phyloP scores from a whole-genome alignment of 1,140 invertebrate species.

The Drosophila lacertosa region DNA sequence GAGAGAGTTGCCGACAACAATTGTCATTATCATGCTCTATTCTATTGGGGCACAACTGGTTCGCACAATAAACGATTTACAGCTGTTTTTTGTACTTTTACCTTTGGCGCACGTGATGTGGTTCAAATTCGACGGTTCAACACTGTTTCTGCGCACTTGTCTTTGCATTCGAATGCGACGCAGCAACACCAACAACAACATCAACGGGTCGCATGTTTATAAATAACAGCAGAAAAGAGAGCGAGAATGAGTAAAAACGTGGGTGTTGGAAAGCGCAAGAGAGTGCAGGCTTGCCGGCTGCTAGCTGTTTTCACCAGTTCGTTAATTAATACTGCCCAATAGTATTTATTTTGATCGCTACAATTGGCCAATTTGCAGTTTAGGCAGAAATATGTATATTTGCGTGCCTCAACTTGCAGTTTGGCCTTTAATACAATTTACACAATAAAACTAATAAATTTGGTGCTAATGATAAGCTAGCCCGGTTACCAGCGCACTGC shows the following conservation, averaged over 20 bases:
- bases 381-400: slow-evolving; percentile 24
- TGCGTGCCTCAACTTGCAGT: slow-evolving; percentile 27
- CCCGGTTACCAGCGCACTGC: slow-evolving; percentile 11
- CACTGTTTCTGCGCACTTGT: slow-evolving; percentile 20
- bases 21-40: neutral
- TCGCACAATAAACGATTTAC: slow-evolving; percentile 15
- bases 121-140: slow-evolving; percentile 19
- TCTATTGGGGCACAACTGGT: slow-evolving; percentile 18
- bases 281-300: slow-evolving; percentile 6
- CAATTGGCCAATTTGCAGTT: slow-evolving; percentile 47
- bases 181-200: too few relatives aligned
- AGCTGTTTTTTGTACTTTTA: neutral
- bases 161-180: slow-evolving; percentile 14
- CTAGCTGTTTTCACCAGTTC: slow-evolving; percentile 40
- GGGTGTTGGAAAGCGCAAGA: neutral
- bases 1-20: slow-evolving; percentile 14
- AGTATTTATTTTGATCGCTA: slow-evolving; percentile 23
- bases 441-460: slow-evolving; percentile 56
- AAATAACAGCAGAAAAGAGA: neutral
- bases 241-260: neutral
- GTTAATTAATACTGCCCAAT: slow-evolving; percentile 38
- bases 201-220: too few relatives aligned
- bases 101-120: slow-evolving; percentile 13
- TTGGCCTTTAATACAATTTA: slow-evolving; percentile 50
- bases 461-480: slow-evolving; percentile 38